phyloP scores from a whole-genome alignment of 2,888 invertebrate species.

The Seira musarum region DNA sequence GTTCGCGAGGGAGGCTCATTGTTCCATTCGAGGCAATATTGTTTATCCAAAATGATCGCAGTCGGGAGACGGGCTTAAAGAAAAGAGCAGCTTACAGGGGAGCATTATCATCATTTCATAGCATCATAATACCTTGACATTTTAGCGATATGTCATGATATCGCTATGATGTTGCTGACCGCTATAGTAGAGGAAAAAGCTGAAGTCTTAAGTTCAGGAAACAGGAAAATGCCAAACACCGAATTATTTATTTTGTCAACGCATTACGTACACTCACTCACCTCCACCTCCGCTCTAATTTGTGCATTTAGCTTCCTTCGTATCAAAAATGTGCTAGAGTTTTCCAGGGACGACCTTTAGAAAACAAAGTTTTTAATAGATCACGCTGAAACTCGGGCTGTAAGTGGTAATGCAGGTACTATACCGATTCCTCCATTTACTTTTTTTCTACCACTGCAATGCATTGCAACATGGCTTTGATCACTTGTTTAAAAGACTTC shows the following conservation, averaged over 20 bases:
- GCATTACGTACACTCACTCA: not conserved
- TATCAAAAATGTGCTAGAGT: not conserved
- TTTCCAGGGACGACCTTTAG: not conserved
- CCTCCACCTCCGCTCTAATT: too few species aligned
- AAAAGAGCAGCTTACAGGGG: too few species aligned
- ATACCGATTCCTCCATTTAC: not conserved
- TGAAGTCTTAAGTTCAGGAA: too few species aligned
- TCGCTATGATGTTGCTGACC: conserved; percentile 14
- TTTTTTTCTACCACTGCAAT: not conserved
- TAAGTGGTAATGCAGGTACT: not conserved
- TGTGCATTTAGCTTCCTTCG: conserved; percentile 10
- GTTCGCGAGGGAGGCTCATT: too few species aligned
- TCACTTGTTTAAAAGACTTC: not conserved
- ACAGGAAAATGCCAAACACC: conserved; percentile 2
- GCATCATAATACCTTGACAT: conserved; percentile 66
- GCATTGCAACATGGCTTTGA: not conserved
- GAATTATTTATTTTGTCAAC: not conserved
- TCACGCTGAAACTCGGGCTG: too few species aligned
- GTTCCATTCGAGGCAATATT: too few species aligned
- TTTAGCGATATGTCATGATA: conserved; percentile 68
- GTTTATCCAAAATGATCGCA: too few species aligned
- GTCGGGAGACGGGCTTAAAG: too few species aligned
- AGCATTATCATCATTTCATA: too few species aligned
- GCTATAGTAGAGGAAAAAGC: too few species aligned
- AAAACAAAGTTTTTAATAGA: too few species aligned